These are phyloP conservation scores for Chloroceryle amazona DNA, from an alignment of 2,797 vertebrate genomes.

Conservation along the genomic window DNA sequence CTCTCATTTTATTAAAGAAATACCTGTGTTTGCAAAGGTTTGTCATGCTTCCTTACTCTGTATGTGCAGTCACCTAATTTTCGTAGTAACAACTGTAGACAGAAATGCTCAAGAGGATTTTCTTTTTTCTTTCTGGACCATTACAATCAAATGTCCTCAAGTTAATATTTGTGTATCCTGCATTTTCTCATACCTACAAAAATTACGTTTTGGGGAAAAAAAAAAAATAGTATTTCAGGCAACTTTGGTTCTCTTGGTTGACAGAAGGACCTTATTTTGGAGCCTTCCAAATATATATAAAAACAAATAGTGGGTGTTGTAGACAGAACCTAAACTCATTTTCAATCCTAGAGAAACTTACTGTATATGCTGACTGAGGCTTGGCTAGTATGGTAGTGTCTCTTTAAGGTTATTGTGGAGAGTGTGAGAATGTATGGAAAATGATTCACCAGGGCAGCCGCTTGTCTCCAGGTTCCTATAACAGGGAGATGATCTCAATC, in stretches of 20 bases:
- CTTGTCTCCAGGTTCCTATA: slow-evolving; percentile 83
- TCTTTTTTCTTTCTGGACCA: not conserved
- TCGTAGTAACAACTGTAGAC: not conserved
- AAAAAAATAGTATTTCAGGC: not conserved
- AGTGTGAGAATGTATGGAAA: slow-evolving; percentile 70
- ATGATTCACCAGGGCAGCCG: slow-evolving; percentile 79
- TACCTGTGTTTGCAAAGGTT: slow-evolving; percentile 19
- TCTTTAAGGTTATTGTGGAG: slow-evolving; percentile 77
- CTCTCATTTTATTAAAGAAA: slow-evolving; percentile 25
- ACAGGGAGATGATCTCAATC: slow-evolving; percentile 85
- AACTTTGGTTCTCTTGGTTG: not conserved
- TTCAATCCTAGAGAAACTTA: not conserved
- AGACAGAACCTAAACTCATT: not conserved
- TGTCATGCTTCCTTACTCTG: not conserved
- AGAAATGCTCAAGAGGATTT: not conserved
- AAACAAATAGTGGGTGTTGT: not conserved
- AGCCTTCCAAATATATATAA: not conserved
- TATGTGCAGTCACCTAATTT: not conserved
- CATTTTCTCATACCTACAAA: not conserved
- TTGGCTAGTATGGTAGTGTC: not conserved
- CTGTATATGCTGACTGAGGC: not conserved
- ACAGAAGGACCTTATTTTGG: not conserved
- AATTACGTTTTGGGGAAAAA: too few relatives aligned
- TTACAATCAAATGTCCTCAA: not conserved
- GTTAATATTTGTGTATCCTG: not conserved